These are phyloP conservation scores for Melipona quadrifasciata DNA, from an alignment of 1,140 invertebrate genomes.

Conservation along the genomic window DNA sequence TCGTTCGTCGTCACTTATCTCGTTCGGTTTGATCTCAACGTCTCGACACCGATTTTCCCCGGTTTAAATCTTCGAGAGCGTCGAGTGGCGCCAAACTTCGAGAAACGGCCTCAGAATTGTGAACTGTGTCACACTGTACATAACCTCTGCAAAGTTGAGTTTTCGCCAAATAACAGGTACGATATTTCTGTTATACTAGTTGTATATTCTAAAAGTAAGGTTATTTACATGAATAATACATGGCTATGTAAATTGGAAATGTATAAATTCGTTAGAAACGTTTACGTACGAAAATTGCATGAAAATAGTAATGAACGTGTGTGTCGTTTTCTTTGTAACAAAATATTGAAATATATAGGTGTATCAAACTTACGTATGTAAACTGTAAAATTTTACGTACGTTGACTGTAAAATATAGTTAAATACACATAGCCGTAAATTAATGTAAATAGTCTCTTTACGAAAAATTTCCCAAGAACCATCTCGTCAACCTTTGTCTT, in stretches of 20 bases:
- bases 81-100: neutral
- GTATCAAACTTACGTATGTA: too few species aligned
- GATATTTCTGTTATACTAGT: neutral
- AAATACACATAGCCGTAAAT: neutral
- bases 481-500: neutral
- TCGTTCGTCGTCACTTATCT: neutral
- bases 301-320: neutral
- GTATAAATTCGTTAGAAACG: neutral
- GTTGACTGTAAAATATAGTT: neutral
- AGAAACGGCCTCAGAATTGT: neutral
- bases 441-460: neutral
- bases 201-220: too few species aligned
- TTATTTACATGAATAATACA: neutral
- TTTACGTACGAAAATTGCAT: neutral
- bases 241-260: neutral
- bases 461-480: neutral
- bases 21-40: neutral
- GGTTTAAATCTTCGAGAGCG: neutral
- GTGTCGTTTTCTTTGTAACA: neutral
- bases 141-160: too few species aligned
- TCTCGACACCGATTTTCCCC: neutral
- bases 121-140: neutral
- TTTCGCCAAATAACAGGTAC: neutral
- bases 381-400: neutral
- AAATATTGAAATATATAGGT: neutral